A percentile compares a stretch with the other conserved stretches of the same genome.
phyloP scores from a whole-genome alignment of 23 tunicate genomes.

The Styela plicata region DNA sequence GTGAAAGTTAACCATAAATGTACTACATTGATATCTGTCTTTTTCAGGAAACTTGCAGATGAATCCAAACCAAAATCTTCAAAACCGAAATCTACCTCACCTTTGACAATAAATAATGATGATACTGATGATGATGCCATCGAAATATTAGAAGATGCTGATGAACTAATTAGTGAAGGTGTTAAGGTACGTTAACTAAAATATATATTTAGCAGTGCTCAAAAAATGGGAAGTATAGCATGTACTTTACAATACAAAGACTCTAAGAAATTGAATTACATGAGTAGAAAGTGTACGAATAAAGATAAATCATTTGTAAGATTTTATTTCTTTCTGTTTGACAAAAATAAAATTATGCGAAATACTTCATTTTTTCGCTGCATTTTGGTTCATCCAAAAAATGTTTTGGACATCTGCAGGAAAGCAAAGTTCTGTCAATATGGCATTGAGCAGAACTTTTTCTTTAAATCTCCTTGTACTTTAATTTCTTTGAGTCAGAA shows the following conservation, averaged over 20 bases:
- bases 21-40: too few relatives aligned
- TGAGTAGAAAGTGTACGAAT: neutral
- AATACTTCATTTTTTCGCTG: too few relatives aligned
- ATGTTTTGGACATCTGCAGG: too few relatives aligned
- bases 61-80: neutral
- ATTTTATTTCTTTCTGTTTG: neutral
- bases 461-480: too few relatives aligned
- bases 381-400: too few relatives aligned
- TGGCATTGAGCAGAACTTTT: too few relatives aligned
- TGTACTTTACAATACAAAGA: too few relatives aligned
- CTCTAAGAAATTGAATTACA: too few relatives aligned
- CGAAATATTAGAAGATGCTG: conserved; percentile 62
- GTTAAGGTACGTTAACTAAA: conserved; percentile 39
- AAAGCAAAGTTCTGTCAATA: too few relatives aligned
- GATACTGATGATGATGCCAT: conserved; percentile 71
- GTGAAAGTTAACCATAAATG: too few relatives aligned
- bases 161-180: conserved; percentile 63
- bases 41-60: neutral
- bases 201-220: neutral
- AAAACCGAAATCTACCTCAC: neutral
- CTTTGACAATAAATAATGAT: neutral
- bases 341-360: neutral
- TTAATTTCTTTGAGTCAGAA: too few relatives aligned
- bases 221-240: too few relatives aligned
- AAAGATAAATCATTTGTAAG: neutral